A percentile compares a stretch with the other conserved stretches of the same genome.
phyloP scores from a whole-genome alignment of 1,140 invertebrate genomes.

The Trinorchestia longiramus region DNA sequence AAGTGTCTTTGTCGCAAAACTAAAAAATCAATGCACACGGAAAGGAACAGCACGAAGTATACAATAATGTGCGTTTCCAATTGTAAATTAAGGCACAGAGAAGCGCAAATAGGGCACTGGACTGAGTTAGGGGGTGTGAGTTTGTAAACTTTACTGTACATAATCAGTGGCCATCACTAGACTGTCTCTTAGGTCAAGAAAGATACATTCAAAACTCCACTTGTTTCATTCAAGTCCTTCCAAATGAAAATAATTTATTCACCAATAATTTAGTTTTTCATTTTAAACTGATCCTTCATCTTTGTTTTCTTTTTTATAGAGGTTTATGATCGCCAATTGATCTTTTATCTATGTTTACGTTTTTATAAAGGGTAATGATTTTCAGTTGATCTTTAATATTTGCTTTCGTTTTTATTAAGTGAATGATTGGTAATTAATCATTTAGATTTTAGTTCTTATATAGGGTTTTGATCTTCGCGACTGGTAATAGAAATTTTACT shows the following conservation, averaged over 20 bases:
- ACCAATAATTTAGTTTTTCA: neutral
- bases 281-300: too few relatives aligned
- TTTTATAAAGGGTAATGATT: too few relatives aligned
- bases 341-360: too few relatives aligned
- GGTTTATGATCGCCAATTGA: too few relatives aligned
- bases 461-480: too few relatives aligned
- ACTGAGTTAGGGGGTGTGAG: neutral
- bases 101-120: neutral
- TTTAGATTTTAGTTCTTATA: too few relatives aligned
- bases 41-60: neutral
- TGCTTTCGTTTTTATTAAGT: too few relatives aligned
- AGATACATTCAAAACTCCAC: neutral
- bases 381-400: too few relatives aligned
- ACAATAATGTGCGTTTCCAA: neutral
- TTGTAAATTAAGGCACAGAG: neutral
- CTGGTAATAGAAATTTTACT: too few relatives aligned
- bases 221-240: neutral
- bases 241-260: neutral
- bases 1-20: neutral
- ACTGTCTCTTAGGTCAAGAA: neutral
- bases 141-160: neutral
- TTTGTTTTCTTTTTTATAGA: too few relatives aligned
- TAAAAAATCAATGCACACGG: too few relatives aligned
- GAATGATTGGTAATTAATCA: too few relatives aligned
- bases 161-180: neutral